phyloP scores from a whole-genome alignment of 2,888 invertebrate genomes.

The Strigamia maritima region DNA sequence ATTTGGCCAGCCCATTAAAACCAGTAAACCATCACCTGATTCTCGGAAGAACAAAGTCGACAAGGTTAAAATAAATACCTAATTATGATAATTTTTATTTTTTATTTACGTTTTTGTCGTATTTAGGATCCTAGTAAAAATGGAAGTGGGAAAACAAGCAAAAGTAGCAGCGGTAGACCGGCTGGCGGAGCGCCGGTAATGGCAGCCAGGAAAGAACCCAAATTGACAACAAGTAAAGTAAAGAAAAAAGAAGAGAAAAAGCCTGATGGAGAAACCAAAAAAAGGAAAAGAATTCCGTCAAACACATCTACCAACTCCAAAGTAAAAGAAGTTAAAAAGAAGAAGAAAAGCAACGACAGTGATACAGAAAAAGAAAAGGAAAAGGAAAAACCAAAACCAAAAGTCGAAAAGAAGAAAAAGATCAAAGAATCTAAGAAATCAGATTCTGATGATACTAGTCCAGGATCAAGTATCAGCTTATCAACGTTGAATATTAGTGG shows the following conservation, averaged over 20 bases:
- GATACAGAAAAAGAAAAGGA: conserved; percentile 55
- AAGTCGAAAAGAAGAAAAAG: conserved; percentile 53
- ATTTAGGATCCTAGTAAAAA: background rate
- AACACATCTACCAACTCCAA: background rate
- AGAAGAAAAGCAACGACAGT: background rate
- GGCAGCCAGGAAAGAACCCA: conserved; percentile 53
- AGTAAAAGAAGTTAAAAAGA: background rate
- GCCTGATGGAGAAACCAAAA: background rate
- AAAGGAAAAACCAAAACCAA: conserved; percentile 44
- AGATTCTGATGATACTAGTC: conserved; percentile 40
- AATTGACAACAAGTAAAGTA: conserved; percentile 31
- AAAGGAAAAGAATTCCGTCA: background rate
- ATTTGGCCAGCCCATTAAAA: conserved; percentile 80
- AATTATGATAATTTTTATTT: background rate
- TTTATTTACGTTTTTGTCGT: background rate
- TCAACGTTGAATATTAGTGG: conserved; percentile 42
- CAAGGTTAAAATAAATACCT: background rate
- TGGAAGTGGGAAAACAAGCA: conserved; percentile 37
- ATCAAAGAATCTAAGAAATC: conserved; percentile 54
- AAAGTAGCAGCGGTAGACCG: conserved; percentile 35
- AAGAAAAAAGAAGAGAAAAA: conserved; percentile 20
- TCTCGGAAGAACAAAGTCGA: conserved; percentile 56
- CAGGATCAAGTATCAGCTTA: conserved; percentile 44
- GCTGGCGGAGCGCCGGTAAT: conserved; percentile 56
- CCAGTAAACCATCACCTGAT: conserved; percentile 66